These are phyloP conservation scores for Apodemia mormo DNA, from an alignment of 2,888 invertebrate genomes.

Conservation along the genomic window DNA sequence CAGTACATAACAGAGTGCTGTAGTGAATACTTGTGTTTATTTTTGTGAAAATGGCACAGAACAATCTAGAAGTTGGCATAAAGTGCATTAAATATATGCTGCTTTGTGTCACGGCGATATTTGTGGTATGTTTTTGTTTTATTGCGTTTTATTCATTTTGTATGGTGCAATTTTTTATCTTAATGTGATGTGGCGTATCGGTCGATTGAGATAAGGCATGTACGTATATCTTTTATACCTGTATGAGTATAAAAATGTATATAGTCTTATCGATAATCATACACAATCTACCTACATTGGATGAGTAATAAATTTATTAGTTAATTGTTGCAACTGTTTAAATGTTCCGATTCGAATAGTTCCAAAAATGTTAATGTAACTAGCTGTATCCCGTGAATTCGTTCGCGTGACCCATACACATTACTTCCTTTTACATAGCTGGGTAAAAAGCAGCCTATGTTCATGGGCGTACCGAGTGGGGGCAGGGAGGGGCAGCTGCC, in stretches of 20 bases:
- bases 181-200: constrained; percentile 31
- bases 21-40: constrained; percentile 33
- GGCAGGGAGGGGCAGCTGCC: too few species aligned
- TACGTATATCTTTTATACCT: not conserved
- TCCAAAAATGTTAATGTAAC: too few species aligned
- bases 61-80: constrained; percentile 84
- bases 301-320: not conserved
- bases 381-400: too few species aligned
- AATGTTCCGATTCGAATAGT: too few species aligned
- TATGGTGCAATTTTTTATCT: constrained; percentile 14
- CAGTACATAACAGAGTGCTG: constrained; percentile 41
- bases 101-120: constrained; percentile 88
- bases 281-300: too few species aligned
- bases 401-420: too few species aligned
- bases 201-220: not conserved
- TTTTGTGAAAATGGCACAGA: constrained; percentile 56
- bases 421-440: too few species aligned
- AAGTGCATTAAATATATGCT: constrained; percentile 89
- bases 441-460: too few species aligned
- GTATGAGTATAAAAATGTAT: not conserved
- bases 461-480: too few species aligned
- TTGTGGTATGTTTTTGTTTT: constrained; percentile 84
- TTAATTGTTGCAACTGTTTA: not conserved
- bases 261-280: too few species aligned
- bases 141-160: constrained; percentile 20